Percentiles rank a stretch among this genome's conserved stretches.
phyloP scores from a whole-genome alignment of 2,113 vertebrate species.

The Camelus dromedarius region DNA sequence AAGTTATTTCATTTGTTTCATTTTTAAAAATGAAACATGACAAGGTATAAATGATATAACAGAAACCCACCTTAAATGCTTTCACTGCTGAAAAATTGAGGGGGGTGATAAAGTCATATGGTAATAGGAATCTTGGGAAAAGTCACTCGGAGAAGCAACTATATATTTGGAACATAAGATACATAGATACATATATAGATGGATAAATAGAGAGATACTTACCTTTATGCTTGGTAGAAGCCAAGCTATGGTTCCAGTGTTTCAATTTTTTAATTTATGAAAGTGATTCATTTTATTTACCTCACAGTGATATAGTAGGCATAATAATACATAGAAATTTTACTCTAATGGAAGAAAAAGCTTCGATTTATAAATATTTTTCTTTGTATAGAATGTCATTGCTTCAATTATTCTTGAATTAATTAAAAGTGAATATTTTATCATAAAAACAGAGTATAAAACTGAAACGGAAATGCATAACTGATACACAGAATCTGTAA shows the following conservation, averaged over 20 bases:
- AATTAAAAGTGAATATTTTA: not conserved
- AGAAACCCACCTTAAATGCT: not conserved
- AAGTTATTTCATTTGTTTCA: not conserved
- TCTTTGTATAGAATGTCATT: not conserved
- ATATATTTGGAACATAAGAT: not conserved
- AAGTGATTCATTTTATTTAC: not conserved
- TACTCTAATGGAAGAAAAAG: not conserved
- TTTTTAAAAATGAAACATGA: not conserved
- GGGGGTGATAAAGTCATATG: not conserved
- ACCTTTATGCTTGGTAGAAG: not conserved
- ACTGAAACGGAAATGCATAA: not conserved
- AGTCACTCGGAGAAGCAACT: not conserved
- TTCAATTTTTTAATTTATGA: not conserved
- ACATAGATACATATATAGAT: too few relatives aligned
- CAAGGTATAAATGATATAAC: not conserved
- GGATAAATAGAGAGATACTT: not conserved
- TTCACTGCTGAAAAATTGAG: not conserved
- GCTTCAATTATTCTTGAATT: not conserved
- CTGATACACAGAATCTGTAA: not conserved
- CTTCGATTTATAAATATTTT: not conserved
- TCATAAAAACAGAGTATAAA: not conserved
- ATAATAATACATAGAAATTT: not conserved
- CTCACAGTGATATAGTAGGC: not conserved
- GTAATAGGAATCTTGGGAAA: not conserved
- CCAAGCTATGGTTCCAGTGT: not conserved